Percentiles rank a stretch among this genome's conserved stretches.
These are phyloP conservation scores for Molossus molossus DNA, from an alignment of 2,797 vertebrate species.

Conservation along the genomic window DNA sequence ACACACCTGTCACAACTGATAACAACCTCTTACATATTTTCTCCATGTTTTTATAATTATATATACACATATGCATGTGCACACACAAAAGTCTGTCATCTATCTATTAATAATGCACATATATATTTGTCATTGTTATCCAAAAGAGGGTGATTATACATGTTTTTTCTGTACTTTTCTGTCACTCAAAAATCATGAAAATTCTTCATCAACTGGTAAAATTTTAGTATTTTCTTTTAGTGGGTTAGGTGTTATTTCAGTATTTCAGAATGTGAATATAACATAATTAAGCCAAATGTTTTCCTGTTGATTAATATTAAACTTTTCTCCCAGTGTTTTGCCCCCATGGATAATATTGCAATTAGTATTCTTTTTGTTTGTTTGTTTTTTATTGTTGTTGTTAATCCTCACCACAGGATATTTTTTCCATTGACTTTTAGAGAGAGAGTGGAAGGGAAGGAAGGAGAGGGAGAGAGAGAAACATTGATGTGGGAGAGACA, in stretches of 20 bases:
- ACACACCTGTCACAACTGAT: neutral
- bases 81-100: neutral
- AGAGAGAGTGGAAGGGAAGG: too few relatives aligned
- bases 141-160: neutral
- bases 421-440: too few relatives aligned
- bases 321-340: neutral
- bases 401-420: too few relatives aligned
- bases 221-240: neutral
- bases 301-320: neutral
- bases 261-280: neutral
- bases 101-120: neutral
- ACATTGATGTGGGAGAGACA: too few relatives aligned
- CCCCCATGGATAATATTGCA: neutral
- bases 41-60: neutral
- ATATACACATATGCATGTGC: neutral
- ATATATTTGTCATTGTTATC: neutral
- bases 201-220: neutral
- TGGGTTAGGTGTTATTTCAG: neutral
- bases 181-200: neutral
- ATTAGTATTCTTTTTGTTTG: neutral
- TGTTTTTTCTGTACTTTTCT: neutral
- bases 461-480: too few relatives aligned
- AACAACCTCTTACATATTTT: neutral
- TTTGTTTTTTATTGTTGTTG: too few relatives aligned
- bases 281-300: neutral